Evolutionary conservation across 2,888 invertebrate genomes (phyloP).

Genomic region (Liopterus haemorrhoidalis): DNA sequence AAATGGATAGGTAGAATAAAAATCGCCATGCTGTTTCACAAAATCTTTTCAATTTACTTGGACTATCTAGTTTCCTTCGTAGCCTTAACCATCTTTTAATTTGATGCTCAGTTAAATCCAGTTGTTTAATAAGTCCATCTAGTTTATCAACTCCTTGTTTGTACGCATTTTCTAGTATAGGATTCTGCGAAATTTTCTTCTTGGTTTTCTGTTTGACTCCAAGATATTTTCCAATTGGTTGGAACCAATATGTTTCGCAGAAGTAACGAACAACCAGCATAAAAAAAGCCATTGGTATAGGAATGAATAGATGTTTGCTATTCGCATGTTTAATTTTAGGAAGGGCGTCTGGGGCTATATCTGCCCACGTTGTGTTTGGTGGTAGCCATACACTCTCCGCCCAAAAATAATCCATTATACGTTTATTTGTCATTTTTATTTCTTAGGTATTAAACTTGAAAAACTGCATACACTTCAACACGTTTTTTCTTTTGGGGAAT

Average conservation of each 20-base stretch:
- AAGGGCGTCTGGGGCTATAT: conserved; percentile 43
- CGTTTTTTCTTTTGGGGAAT: no score
- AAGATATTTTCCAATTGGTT: conserved; percentile 38
- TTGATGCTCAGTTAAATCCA: conserved; percentile 45
- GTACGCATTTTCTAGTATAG: conserved; percentile 46
- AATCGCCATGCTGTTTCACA: conserved; percentile 50
- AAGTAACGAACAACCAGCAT: conserved; percentile 43
- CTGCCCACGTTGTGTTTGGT: conserved; percentile 46
- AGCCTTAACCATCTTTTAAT: conserved; percentile 50
- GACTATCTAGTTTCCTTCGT: conserved; percentile 43
- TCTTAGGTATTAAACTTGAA: no score
- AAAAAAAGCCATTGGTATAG: conserved; percentile 43
- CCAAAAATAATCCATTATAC: no score
- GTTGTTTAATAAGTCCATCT: conserved; percentile 42
- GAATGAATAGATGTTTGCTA: conserved; percentile 41
- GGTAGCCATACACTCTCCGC: no score
- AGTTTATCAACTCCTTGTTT: no score
- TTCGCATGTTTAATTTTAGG: no score
- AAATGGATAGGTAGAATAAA: conserved; percentile 45
- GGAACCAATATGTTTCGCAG: conserved; percentile 43
- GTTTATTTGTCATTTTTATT: no score
- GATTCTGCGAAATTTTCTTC: conserved; percentile 40
- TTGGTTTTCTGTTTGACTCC: no score
- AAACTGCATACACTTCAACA: no score
- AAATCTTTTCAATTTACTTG: conserved; percentile 47